phyloP scores from a whole-genome alignment of 2,113 vertebrate species.

The Trachemys scripta region DNA sequence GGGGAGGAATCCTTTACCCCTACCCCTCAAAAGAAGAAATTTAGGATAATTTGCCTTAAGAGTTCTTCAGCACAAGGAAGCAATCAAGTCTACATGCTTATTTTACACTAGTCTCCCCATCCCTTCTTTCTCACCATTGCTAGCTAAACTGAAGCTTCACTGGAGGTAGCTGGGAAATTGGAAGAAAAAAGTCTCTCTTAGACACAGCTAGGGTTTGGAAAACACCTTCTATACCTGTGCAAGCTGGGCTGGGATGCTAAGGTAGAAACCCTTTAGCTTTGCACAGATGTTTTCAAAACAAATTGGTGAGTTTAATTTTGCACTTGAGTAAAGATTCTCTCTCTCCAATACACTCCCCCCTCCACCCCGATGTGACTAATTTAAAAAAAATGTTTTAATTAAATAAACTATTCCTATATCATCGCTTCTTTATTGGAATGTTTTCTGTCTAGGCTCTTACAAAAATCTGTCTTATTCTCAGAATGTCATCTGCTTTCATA shows the following conservation, averaged over 20 bases:
- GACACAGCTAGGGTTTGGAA: neutral
- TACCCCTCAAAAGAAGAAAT: neutral
- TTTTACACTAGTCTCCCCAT: too few species aligned
- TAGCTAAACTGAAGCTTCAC: too few species aligned
- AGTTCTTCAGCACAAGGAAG: too few species aligned
- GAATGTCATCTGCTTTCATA: neutral
- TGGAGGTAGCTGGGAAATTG: too few species aligned
- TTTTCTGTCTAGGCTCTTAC: neutral
- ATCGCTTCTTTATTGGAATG: neutral
- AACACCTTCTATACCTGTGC: neutral
- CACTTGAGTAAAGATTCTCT: neutral
- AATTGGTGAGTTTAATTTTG: neutral
- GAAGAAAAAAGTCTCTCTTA: neutral
- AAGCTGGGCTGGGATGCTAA: neutral
- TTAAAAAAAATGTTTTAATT: neutral
- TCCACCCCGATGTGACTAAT: neutral
- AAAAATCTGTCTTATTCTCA: neutral
- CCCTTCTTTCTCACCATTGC: too few species aligned
- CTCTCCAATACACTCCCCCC: neutral
- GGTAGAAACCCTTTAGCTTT: neutral
- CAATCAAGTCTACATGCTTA: too few species aligned
- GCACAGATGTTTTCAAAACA: neutral
- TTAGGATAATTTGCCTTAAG: neutral
- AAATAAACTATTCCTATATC: neutral
- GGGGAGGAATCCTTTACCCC: neutral